phyloP scores from a whole-genome alignment of 2,797 vertebrate species.

The Enteromius radiatus region DNA sequence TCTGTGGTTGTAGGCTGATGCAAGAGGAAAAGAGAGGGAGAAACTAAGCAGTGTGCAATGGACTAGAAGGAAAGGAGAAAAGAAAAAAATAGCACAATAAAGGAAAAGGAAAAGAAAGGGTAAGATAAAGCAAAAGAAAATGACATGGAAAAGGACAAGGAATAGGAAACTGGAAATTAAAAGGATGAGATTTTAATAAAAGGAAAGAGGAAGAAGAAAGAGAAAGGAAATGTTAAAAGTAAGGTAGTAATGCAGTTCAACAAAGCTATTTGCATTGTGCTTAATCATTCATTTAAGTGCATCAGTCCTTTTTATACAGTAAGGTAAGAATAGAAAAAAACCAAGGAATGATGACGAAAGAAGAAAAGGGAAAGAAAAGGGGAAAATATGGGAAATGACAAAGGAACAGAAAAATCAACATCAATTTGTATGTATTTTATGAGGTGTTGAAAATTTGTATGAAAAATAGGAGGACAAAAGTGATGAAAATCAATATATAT shows the following conservation, averaged over 20 bases:
- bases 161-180: neutral
- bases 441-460: no score
- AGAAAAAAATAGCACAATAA: neutral
- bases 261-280: no score
- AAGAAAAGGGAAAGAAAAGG: neutral
- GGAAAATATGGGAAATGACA: neutral
- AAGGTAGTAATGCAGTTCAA: neutral
- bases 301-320: no score
- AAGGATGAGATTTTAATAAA: neutral
- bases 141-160: neutral
- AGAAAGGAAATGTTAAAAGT: neutral
- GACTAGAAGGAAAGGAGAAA: neutral
- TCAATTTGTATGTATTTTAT: no score
- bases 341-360: no score
- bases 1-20: constrained; percentile 8
- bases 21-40: neutral
- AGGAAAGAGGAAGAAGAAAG: neutral
- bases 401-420: neutral
- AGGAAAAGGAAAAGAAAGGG: neutral
- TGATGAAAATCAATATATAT: neutral
- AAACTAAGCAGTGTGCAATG: neutral
- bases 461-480: neutral
- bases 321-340: no score
- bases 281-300: no score
- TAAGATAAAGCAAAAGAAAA: neutral